phyloP scores from a whole-genome alignment of 2,888 invertebrate genomes.

The Pseudanteris insignis region DNA sequence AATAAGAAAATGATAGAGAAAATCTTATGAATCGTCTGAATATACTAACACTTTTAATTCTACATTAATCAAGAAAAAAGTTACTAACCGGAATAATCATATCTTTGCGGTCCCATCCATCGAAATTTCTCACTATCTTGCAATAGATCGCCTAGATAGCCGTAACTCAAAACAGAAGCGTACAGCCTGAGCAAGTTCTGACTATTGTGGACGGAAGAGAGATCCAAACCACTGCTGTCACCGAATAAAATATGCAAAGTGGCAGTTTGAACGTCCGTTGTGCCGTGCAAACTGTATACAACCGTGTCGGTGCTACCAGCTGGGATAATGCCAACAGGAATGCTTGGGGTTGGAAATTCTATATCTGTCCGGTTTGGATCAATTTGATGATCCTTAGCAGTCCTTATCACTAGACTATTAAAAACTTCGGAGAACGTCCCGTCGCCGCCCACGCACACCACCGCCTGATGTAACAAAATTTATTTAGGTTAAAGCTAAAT shows the following conservation, averaged over 20 bases:
- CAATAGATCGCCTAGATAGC: slow-evolving; percentile 85
- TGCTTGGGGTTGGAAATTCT: slow-evolving; percentile 67
- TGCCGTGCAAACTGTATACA: slow-evolving; percentile 81
- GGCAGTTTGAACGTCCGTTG: slow-evolving; percentile 80
- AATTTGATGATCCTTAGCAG: slow-evolving; percentile 69
- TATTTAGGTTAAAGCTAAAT: too few species aligned
- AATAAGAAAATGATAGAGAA: too few species aligned
- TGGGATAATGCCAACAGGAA: slow-evolving; percentile 77
- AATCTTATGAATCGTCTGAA: too few species aligned
- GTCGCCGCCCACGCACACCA: slow-evolving; percentile 87
- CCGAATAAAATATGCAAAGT: slow-evolving; percentile 85
- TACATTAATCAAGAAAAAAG: background rate
- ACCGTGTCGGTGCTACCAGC: slow-evolving; percentile 83
- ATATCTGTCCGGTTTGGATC: slow-evolving; percentile 69
- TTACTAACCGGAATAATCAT: slow-evolving; percentile 77
- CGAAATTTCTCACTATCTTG: slow-evolving; percentile 81
- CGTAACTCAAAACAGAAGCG: slow-evolving; percentile 83
- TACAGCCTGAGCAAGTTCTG: slow-evolving; percentile 73
- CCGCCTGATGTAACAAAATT: too few species aligned
- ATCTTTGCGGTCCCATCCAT: slow-evolving; percentile 87
- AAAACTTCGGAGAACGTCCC: slow-evolving; percentile 85
- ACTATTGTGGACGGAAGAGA: slow-evolving; percentile 77
- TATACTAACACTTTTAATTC: too few species aligned
- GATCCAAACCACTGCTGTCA: slow-evolving; percentile 77
- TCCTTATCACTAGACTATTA: slow-evolving; percentile 75